A percentile compares a stretch with the other conserved stretches of the same genome.
Conservation (phyloP, 2,888 invertebrate species). For the Pseudanteris insignis region DNA sequence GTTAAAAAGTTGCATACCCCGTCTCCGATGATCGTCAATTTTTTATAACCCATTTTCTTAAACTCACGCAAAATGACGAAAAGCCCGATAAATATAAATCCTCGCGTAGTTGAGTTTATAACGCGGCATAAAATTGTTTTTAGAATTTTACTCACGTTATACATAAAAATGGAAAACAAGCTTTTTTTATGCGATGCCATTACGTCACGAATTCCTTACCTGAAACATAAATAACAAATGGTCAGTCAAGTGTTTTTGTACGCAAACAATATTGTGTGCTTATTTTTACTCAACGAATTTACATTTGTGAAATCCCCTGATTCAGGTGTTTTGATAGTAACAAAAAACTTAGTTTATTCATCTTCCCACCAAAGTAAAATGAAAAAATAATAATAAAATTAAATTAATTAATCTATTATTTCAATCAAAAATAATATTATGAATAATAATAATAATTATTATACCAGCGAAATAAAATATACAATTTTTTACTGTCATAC, state of each 20-base stretch:
- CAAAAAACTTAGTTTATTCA: too few relatives aligned
- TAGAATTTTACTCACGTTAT: constrained; percentile 27
- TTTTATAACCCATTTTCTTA: not conserved
- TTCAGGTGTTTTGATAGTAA: too few relatives aligned
- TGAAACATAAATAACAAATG: constrained; percentile 23
- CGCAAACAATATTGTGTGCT: not conserved
- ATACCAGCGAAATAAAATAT: constrained; percentile 4
- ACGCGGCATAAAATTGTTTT: constrained; percentile 14
- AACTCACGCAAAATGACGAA: constrained; percentile 1
- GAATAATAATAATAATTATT: constrained; percentile 4
- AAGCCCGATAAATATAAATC: constrained; percentile 4
- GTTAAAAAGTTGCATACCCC: too few relatives aligned
- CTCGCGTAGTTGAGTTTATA: constrained; percentile 5
- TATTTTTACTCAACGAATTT: not conserved
- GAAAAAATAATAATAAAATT: too few relatives aligned
- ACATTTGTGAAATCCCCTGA: too few relatives aligned
- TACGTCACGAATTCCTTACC: constrained; percentile 18
- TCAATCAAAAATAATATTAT: too few relatives aligned
- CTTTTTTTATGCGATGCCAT: constrained; percentile 14
- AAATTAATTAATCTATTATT: too few relatives aligned
- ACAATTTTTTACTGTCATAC: too few relatives aligned
- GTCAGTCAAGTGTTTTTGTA: constrained; percentile 1
- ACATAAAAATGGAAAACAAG: constrained; percentile 10
- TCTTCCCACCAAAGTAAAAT: too few relatives aligned
- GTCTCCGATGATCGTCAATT: too few relatives aligned